Conservation (phyloP, 2,113 vertebrate species). For the Oreochromis niloticus region DNA sequence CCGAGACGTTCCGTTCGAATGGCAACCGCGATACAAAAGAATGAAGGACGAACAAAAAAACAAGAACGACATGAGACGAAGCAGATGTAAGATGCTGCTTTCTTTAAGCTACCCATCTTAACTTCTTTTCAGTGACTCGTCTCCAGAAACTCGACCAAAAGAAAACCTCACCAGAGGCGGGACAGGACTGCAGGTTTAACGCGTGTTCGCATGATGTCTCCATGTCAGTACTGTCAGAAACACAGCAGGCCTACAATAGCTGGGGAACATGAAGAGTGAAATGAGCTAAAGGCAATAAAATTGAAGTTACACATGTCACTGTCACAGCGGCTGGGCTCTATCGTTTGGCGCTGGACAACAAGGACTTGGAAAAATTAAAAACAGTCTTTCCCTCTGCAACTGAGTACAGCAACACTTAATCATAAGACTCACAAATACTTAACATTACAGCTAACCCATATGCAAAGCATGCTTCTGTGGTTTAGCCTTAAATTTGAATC, state of each 20-base stretch:
- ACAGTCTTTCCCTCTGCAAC: background rate
- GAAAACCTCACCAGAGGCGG: background rate
- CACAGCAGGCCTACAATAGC: slow-evolving; percentile 1
- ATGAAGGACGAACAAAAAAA: slow-evolving; percentile 14
- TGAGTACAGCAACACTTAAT: background rate
- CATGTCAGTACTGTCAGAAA: slow-evolving; percentile 30
- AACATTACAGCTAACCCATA: background rate
- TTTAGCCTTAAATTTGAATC: background rate
- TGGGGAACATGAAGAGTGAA: background rate
- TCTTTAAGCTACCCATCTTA: slow-evolving; percentile 5
- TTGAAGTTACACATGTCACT: background rate
- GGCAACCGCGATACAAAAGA: slow-evolving; percentile 40
- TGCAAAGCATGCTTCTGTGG: background rate
- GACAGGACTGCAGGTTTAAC: slow-evolving; percentile 9
- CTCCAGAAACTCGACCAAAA: background rate
- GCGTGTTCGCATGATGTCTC: background rate
- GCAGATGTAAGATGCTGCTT: slow-evolving; percentile 31
- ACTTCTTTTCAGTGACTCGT: background rate
- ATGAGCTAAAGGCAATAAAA: background rate
- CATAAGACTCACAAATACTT: background rate
- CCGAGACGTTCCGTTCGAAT: slow-evolving; percentile 27
- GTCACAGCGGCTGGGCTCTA: background rate
- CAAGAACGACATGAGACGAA: slow-evolving; percentile 2
- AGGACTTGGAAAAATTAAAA: background rate
- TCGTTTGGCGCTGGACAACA: background rate